Percentiles rank a stretch among this genome's conserved stretches.
These are phyloP conservation scores for Dendrocincla fuliginosa DNA, from an alignment of 2,797 vertebrate genomes.

Conservation along the genomic window DNA sequence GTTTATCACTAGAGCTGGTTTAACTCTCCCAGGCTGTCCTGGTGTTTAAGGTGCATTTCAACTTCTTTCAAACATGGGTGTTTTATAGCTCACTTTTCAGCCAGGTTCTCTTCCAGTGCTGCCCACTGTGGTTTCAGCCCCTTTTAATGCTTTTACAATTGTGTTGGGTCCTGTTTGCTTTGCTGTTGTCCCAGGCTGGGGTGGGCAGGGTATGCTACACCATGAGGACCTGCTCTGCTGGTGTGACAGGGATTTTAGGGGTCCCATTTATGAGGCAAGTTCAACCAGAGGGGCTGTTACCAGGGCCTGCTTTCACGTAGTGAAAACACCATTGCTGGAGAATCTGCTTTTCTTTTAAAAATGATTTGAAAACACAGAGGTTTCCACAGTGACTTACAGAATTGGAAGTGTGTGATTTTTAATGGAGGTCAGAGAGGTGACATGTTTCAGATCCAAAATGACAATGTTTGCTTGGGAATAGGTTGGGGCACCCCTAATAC, in stretches of 20 bases:
- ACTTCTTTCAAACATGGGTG: background rate
- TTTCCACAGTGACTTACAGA: background rate
- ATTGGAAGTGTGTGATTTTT: background rate
- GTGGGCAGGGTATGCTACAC: background rate
- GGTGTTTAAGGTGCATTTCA: background rate
- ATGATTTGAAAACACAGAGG: background rate
- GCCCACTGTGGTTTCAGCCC: fast-evolving
- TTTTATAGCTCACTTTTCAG: background rate
- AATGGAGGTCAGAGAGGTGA: background rate
- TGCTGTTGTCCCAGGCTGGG: background rate
- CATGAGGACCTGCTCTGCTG: fast-evolving
- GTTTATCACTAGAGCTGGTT: background rate
- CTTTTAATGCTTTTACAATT: background rate
- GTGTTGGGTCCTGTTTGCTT: background rate
- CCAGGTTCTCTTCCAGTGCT: background rate
- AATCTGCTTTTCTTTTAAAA: fast-evolving
- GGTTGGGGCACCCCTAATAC: background rate
- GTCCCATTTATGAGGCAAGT: background rate
- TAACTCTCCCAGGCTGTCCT: background rate
- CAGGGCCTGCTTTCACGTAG: background rate
- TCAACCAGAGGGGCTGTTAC: background rate
- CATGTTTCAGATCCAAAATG: background rate
- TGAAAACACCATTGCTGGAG: background rate
- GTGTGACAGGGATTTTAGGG: background rate
- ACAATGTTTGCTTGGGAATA: background rate